Base-by-base conservation (phyloP, 2,797 vertebrate species). In the Eremophila alpestris region DNA sequence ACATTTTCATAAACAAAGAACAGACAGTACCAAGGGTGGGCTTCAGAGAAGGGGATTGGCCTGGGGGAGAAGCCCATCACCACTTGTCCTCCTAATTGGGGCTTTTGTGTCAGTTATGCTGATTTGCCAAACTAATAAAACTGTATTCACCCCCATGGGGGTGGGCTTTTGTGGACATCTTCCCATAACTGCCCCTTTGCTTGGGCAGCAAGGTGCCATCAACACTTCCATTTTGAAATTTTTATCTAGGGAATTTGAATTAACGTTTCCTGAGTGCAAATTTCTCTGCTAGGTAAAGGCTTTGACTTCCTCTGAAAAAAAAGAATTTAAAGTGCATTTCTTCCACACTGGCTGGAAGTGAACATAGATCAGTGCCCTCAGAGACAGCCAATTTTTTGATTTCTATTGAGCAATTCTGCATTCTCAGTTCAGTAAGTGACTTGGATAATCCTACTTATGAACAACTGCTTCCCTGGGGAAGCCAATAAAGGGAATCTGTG, bases 291-390 rank as follows among this genome's bases (percentile, higher is more conserved):
- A 74, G 29, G 11, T 59, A 38, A 24, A 59, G 36, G 12, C 36
- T 59, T 52, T 73, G 45, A 89, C 76, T 75, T 88, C 58, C 54
- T 90, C 87, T 64, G 80, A 96, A 95, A 83, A 83, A 51, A 94
- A 85, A 94, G 22, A 58, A 94, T 96, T 92, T 92, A 36, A 90
- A 95, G 70, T 88, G 56, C 58, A 55, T 94, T 95, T 95, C 88
- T 90, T 94, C 92, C 82, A 86, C 54, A 63, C 77, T 93, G 82
- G 87, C 85, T 97, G 83, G 64, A 93, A 89, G 90, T 79, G 48
- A 83, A 85, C 78, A 87, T 84, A 96, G 69, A 74, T 96, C 81
- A 74, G 34, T 89, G 63, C 29, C 84, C 83, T 69, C 69, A 71
- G 81, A 93, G 62, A 78, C 40, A 71, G 79, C 52, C 70, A 95